phyloP scores from a whole-genome alignment of 2,113 vertebrate genomes.

The Syngnathus typhle region DNA sequence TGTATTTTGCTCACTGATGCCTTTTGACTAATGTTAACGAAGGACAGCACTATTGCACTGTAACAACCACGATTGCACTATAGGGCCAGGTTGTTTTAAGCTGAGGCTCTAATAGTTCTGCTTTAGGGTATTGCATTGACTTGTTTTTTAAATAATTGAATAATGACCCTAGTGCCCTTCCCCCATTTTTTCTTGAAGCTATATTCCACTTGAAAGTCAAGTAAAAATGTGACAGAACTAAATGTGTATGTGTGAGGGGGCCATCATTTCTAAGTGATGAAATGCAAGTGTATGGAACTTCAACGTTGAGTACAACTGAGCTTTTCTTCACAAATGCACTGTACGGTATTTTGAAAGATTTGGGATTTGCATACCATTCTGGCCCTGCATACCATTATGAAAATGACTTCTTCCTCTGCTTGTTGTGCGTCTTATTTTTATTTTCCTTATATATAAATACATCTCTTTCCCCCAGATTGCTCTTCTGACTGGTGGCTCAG shows the following conservation, averaged over 20 bases:
- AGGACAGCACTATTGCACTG: neutral
- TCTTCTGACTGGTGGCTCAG: constrained; percentile 56
- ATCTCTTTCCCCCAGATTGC: constrained; percentile 65
- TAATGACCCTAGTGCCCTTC: no score
- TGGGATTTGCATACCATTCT: neutral
- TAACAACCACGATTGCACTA: neutral
- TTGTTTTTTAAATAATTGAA: neutral
- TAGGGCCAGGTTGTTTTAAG: no score
- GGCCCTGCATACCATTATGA: neutral
- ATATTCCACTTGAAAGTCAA: no score
- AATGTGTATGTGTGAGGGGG: no score
- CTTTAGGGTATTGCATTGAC: no score
- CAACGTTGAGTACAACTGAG: neutral
- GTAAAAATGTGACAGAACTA: no score
- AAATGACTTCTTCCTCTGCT: neutral
- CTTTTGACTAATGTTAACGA: neutral
- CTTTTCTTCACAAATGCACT: neutral
- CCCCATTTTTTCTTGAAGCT: no score
- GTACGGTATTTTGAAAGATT: no score
- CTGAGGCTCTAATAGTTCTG: no score
- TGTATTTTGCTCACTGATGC: neutral
- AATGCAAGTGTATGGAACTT: no score
- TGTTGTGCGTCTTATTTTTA: constrained; percentile 3
- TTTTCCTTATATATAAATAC: constrained; percentile 35
- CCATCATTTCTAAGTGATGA: no score